Base-by-base conservation (phyloP, 2,888 invertebrate species). In the Ornithoptera alexandrae region DNA sequence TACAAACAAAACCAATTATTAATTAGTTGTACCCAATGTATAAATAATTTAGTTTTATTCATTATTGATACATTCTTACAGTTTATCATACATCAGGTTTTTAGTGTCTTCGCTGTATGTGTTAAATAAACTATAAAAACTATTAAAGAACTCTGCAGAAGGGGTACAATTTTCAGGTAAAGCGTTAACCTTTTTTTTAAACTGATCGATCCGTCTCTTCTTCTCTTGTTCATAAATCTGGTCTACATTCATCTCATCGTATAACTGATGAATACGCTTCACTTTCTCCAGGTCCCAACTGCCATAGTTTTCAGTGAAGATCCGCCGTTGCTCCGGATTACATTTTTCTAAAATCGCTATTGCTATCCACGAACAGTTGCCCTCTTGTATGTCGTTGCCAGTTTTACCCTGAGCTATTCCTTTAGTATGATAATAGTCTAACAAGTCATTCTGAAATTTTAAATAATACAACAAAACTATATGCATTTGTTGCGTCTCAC, bases 361-460 rank as follows among this genome's bases (percentile, higher is more conserved):
- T n/a, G 65, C 57, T 39, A 39, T 20, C 65, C 65, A 65, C 20
- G 57, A 57, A 20, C 65, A 65, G 22, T 65, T 65, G n/a, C 65
- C 65, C 6, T 60, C 97, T 82, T 95, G 94, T 75, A 99, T 98
- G 81, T 99, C 98, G 0, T 95, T 96, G 12, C 97, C 97, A 30
- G 94, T 87, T 93, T 99, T 99, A 0, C 98, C 98, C 1, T 96
- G 97, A 0, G 96, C 86, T 4, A 93, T 91, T 36, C 96, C 94
- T 81, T 97, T 95, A 12, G 24, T 24, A 0, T 97, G 97, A 84
- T 95, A 98, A 79, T 96, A 97, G 82, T 98, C 98, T 60, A 97
- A 88, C 84, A 94, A 97, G 85, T 97, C 97, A 83, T 97, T 97
- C 93, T 95, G 86, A n/a, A 78, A 58, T 53, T 53, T 7, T 6